Evolutionary conservation across 2,888 invertebrate species (phyloP), one percentile per base, ranked within the genome.

Genomic region (Polymixis lichenea): DNA sequence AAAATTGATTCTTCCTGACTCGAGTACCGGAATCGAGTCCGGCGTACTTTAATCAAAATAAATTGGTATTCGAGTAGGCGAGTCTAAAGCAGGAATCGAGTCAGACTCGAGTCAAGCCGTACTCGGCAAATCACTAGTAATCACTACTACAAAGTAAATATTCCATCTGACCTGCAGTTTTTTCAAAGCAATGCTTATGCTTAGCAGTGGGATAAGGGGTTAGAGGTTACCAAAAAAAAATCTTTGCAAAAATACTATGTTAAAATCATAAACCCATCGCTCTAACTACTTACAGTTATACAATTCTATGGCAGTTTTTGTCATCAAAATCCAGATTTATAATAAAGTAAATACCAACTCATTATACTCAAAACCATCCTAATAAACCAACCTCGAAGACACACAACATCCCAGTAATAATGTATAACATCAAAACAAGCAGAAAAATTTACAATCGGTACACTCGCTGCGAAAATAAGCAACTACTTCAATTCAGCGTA

Each of bases 401-500:
- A 77, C 32, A 72, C 72, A 71, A 56, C 61, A 64, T 49, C 61
- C 2, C n/a, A 65, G 53, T 32, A 75, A 60, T 56, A 77, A n/a
- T n/a, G n/a, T 46, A 72, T 71, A 32, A 60, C 65, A 75, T 43
- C 9, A 72, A 80, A 83, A 76, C 46, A 68, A 72, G 69, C 75
- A 71, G 60, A 80, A 80, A 85, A 76, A 76, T 74, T 78, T 84
- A 77, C 72, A 82, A 77, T 78, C 49, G n/a, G 69, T 79, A 77
- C 78, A 76, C 70, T 82, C 68, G 56, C 72, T 78, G 72, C 32
- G 71, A 83, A 85, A 78, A 85, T 87, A 86, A 86, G 78, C 78
- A 82, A 86, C 78, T 77, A 73, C 79, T 86, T 72, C 86, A 86
- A 86, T 87, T 80, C 82, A 87, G n/a, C 78, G 80, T 83, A 88